These are phyloP conservation scores for Embiotoca jacksoni DNA, from an alignment of 2,113 vertebrate species.

Conservation along the genomic window DNA sequence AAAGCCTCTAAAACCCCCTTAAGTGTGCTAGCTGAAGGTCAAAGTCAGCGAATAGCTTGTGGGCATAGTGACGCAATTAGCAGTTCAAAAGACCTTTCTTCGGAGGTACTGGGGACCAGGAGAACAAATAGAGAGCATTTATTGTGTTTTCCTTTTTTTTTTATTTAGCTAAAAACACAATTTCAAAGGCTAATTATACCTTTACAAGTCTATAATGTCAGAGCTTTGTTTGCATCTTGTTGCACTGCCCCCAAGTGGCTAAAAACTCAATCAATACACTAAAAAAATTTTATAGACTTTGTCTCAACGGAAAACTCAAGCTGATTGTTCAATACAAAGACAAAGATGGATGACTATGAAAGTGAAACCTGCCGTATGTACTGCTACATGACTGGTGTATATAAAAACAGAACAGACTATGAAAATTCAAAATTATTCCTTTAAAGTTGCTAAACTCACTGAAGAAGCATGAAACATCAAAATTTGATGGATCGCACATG, in stretches of 20 bases:
- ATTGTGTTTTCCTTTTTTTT: too few relatives aligned
- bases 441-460: slow-evolving; percentile 42
- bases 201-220: too few relatives aligned
- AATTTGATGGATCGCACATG: slow-evolving; percentile 32
- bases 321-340: slow-evolving; percentile 21
- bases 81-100: neutral
- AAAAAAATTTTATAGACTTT: too few relatives aligned
- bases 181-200: too few relatives aligned
- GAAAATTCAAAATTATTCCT: slow-evolving; percentile 46
- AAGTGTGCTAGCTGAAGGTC: neutral
- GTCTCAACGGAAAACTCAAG: slow-evolving; percentile 3
- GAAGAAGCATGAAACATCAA: slow-evolving; percentile 55
- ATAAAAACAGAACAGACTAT: slow-evolving; percentile 34
- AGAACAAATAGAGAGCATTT: too few relatives aligned
- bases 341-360: slow-evolving; percentile 38
- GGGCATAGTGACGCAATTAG: neutral
- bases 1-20: neutral
- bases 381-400: neutral
- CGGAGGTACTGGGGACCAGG: too few relatives aligned
- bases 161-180: too few relatives aligned
- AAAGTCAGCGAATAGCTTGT: neutral
- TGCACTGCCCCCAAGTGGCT: too few relatives aligned
- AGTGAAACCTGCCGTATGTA: neutral
- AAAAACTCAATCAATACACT: too few relatives aligned
- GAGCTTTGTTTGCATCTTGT: too few relatives aligned